phyloP scores from a whole-genome alignment of 1,140 invertebrate genomes.

The Cherax destructor region DNA sequence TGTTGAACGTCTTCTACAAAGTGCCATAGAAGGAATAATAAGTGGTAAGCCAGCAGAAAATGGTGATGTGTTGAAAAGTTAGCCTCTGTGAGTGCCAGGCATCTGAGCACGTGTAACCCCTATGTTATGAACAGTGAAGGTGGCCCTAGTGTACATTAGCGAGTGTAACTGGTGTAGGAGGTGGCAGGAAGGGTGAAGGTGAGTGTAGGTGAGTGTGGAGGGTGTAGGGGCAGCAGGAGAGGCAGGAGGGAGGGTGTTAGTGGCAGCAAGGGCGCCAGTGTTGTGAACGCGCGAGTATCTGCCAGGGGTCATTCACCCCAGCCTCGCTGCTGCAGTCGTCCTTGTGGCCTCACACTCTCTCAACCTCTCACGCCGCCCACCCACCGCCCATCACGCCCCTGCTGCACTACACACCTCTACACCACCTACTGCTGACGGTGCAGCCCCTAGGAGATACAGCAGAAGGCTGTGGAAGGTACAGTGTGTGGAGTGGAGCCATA shows the following conservation, averaged over 20 bases:
- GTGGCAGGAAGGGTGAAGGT: neutral
- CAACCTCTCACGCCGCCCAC: constrained; percentile 39
- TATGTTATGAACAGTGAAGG: constrained; percentile 27
- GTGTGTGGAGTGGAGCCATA: neutral
- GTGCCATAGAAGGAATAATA: neutral
- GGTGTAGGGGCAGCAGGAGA: neutral
- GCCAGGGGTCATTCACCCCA: constrained; percentile 60
- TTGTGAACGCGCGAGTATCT: constrained; percentile 58
- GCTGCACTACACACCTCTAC: neutral
- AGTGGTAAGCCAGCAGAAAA: constrained; percentile 20
- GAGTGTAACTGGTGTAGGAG: neutral
- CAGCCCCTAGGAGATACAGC: neutral
- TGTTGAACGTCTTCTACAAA: neutral
- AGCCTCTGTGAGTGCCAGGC: constrained; percentile 47
- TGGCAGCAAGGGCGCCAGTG: constrained; percentile 43
- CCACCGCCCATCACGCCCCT: constrained; percentile 13
- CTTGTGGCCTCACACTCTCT: constrained; percentile 46
- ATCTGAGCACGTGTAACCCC: constrained; percentile 46
- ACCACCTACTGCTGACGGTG: neutral
- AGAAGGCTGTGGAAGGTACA: neutral
- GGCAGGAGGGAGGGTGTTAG: constrained; percentile 21
- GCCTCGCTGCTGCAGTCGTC: constrained; percentile 40
- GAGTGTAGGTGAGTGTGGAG: neutral
- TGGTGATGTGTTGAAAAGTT: constrained; percentile 21
- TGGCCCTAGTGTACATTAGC: neutral